Evolutionary conservation across 2,888 invertebrate species (phyloP).

Genomic region (Aphidoletes aphidimyza): DNA sequence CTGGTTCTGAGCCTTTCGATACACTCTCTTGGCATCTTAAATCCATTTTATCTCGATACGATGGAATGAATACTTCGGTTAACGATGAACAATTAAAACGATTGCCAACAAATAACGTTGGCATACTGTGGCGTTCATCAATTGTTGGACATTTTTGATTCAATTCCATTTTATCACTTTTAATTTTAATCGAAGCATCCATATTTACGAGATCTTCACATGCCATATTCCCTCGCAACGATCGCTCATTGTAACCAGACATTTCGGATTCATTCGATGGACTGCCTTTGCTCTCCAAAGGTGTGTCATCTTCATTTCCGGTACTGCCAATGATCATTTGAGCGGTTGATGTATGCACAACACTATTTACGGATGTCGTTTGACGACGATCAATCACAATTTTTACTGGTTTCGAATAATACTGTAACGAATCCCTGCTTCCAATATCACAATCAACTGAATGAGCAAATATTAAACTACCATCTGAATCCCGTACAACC

Average conservation of each 20-base stretch:
- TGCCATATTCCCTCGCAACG: slow-evolving; percentile 70
- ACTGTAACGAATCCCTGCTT: slow-evolving; percentile 62
- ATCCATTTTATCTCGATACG: slow-evolving; percentile 64
- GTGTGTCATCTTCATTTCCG: neutral
- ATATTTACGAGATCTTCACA: slow-evolving; percentile 77
- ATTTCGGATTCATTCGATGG: slow-evolving; percentile 72
- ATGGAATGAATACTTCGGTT: slow-evolving; percentile 70
- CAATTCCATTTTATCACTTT: slow-evolving; percentile 60
- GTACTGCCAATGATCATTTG: slow-evolving; percentile 64
- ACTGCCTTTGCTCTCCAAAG: neutral
- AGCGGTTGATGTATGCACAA: slow-evolving; percentile 68
- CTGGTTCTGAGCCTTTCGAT: neutral
- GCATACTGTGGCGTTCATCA: slow-evolving; percentile 74
- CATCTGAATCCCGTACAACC: slow-evolving; percentile 57
- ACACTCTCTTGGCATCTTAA: neutral
- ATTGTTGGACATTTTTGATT: slow-evolving; percentile 60
- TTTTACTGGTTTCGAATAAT: slow-evolving; percentile 64
- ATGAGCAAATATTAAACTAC: slow-evolving; percentile 54
- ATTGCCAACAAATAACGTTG: slow-evolving; percentile 72
- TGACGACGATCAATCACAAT: slow-evolving; percentile 60
- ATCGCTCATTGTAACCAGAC: slow-evolving; percentile 70
- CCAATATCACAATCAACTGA: slow-evolving; percentile 36
- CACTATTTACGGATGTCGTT: slow-evolving; percentile 62
- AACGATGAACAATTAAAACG: slow-evolving; percentile 70
- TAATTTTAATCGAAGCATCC: slow-evolving; percentile 71